Conservation (phyloP, 2,113 vertebrate genomes). For the Ictalurus punctatus region DNA sequence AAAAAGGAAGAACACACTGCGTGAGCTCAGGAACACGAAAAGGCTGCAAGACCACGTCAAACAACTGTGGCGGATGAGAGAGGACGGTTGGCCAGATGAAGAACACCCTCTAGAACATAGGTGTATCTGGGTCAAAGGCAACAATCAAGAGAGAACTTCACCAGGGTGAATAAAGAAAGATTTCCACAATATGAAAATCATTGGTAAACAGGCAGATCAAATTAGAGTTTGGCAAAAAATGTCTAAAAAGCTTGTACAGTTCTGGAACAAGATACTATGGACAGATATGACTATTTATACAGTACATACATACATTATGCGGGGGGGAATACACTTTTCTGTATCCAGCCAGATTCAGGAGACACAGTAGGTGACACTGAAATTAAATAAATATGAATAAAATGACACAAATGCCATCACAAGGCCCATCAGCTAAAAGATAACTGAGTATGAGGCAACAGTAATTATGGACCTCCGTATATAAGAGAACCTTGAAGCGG, state of each 20-base stretch:
- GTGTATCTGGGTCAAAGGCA: neutral
- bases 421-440: neutral
- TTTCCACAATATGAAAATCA: neutral
- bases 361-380: neutral
- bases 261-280: no score
- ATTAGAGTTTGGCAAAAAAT: neutral
- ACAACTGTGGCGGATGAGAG: no score
- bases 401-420: neutral
- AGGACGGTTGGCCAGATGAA: neutral
- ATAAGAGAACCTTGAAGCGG: constrained; percentile 25
- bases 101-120: neutral
- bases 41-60: no score
- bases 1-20: no score
- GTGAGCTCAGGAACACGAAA: no score
- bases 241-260: no score
- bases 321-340: neutral
- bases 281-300: no score
- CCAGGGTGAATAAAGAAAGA: no score
- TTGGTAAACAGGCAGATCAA: neutral
- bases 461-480: constrained; percentile 23
- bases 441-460: constrained; percentile 29
- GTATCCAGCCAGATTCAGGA: neutral
- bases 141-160: neutral
- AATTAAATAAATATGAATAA: neutral
- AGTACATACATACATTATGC: no score